Base-by-base conservation (phyloP, 2,888 invertebrate genomes). In the Hypercompe scribonia region DNA sequence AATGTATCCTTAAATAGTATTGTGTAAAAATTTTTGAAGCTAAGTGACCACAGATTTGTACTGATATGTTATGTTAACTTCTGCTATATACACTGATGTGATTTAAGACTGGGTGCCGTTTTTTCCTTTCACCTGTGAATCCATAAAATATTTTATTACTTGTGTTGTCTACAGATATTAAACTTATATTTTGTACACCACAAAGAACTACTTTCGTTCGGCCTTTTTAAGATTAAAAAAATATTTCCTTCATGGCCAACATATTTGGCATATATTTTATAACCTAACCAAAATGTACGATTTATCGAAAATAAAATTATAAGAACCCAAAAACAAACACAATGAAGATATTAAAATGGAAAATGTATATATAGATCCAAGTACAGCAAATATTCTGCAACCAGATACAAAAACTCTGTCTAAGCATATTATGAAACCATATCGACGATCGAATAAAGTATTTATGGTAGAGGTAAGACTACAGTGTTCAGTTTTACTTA, bases 401-500 rank as follows among this genome's bases (percentile, higher is more conserved):
- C 34, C 50, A 64, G 42, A 63, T 11, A 39, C 33, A 75, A 67
- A 64, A 28, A 69, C 69, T 68, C 61, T 70, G 31, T 66, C 71
- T 54, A 75, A 75, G 46, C 64, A 68, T 81, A 84, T 70, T 76
- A 95, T 95, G 95, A 95, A 93, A 91, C 95, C 95, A 66, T 95
- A 95, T 84, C 92, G 90, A 78, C 90, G 91, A 82, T 86, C 89
- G 76, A 94, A 95, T 83, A 95, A 95, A 90, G 83, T 86, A 61
- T 92, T 92, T 81, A 94, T 94, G 93, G 88, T 94, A 74, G 90
- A 95, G 90, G 95, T 95, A 90, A 70, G 81, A 36, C 74, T 61
- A 15, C 8, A 31, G 31, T 31, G 15, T 31, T 61, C 31, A 11
- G 2, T 31, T 61, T 31, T 28, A 61, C 28, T 8, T 15, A 31